Evolutionary conservation across 1,140 invertebrate genomes (phyloP), one percentile per base, ranked within the genome.

Genomic region (Heterodera schachtii): DNA sequence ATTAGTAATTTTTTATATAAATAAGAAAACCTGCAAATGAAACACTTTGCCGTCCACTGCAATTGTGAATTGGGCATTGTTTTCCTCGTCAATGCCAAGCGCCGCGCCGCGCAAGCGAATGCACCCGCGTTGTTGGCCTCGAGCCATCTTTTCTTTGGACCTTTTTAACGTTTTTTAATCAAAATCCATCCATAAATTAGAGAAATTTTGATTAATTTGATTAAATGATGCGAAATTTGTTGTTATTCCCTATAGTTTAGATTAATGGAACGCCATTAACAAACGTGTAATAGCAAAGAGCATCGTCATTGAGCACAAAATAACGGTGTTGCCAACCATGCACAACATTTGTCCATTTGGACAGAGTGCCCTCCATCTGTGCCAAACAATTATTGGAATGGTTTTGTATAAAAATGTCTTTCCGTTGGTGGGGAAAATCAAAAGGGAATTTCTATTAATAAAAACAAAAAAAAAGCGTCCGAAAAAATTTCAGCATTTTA

Each of bases 331-430:
- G 97, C 96, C 97, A 99, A 81, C 97, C 97, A 92, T 98, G 97
- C 93, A 99, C 96, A 85, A 99, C 95, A 93, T 99, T 99, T 80
- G 97, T 99, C 97, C 97, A 99, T 93, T 99, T 99, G 91, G 95
- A 98, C 70, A 99, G 91, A n/a, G 95, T 95, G 84, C 97, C 97
- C 92, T 99, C 96, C 94, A 98, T 90, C 9, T 49, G n/a, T n/a
- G n/a, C n/a, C n/a, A n/a, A n/a, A n/a, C n/a, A n/a, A n/a, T n/a
- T n/a, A n/a, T n/a, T n/a, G n/a, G n/a, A n/a, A n/a, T n/a, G n/a
- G n/a, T n/a, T n/a, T n/a, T n/a, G n/a, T n/a, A n/a, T n/a, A n/a
- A n/a, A n/a, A n/a, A n/a, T n/a, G n/a, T n/a, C n/a, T n/a, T n/a
- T n/a, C n/a, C n/a, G n/a, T n/a, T n/a, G n/a, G n/a, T n/a, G n/a